Percentiles rank a stretch among this genome's conserved stretches.
phyloP scores from a whole-genome alignment of 2,888 invertebrate genomes.

The Diaperis boleti region DNA sequence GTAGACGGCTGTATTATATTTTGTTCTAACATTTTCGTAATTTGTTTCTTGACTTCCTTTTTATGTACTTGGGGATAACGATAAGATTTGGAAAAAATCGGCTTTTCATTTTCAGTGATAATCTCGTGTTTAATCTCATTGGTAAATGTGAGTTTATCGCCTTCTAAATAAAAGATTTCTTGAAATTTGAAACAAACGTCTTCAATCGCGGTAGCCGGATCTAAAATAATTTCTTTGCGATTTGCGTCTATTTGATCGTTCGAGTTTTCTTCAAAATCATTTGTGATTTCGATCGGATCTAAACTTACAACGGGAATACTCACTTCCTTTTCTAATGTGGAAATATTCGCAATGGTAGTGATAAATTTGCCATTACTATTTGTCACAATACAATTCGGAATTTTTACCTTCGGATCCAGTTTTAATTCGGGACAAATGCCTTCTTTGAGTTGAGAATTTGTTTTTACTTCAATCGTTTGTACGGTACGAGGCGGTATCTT shows the following conservation, averaged over 20 bases:
- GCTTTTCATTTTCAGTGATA: slow-evolving; percentile 50
- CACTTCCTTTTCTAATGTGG: not conserved
- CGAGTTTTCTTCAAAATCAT: not conserved
- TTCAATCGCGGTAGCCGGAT: slow-evolving; percentile 12
- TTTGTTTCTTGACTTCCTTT: slow-evolving; percentile 57
- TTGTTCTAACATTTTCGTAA: slow-evolving; percentile 54
- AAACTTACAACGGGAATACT: not conserved
- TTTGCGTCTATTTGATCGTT: not conserved
- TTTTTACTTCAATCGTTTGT: slow-evolving; percentile 1
- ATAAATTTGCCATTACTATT: not conserved
- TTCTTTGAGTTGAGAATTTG: not conserved
- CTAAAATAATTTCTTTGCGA: not conserved
- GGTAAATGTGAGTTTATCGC: slow-evolving; percentile 44
- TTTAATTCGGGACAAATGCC: not conserved
- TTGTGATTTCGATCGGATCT: not conserved
- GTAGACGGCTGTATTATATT: slow-evolving; percentile 51
- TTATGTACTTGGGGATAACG: slow-evolving; percentile 58
- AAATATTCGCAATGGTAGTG: not conserved
- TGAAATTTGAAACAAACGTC: slow-evolving; percentile 19
- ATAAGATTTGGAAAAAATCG: slow-evolving; percentile 57
- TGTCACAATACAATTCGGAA: not conserved
- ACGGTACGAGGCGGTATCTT: not conserved
- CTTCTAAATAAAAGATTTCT: slow-evolving; percentile 44
- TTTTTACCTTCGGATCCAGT: not conserved
- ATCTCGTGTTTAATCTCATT: slow-evolving; percentile 57